Conservation (phyloP, 2,888 invertebrate genomes). For the Drosophila pullipes region DNA sequence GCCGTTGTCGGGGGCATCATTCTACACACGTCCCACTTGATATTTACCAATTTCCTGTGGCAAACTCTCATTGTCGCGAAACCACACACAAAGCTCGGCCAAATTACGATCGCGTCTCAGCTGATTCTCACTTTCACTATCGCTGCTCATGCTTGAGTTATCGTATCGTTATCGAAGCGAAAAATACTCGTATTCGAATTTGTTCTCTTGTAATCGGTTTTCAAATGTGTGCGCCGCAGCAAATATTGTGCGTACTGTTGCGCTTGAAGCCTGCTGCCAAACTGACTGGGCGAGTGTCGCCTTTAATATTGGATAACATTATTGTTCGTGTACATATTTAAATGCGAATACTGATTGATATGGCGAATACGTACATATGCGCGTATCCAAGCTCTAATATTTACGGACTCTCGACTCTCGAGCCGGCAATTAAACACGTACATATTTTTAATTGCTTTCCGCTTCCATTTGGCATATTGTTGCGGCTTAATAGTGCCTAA, state of each 20-base stretch:
- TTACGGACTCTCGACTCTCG: slow-evolving; percentile 9
- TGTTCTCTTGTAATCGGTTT: slow-evolving; percentile 17
- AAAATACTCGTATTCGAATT: slow-evolving; percentile 12
- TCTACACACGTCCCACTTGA: background rate
- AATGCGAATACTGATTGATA: slow-evolving; percentile 55
- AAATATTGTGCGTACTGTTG: slow-evolving; percentile 43
- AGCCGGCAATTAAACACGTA: slow-evolving; percentile 57
- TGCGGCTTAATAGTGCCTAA: slow-evolving; percentile 70
- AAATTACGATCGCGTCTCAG: slow-evolving; percentile 70
- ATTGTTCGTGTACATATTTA: slow-evolving; percentile 27
- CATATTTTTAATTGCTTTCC: slow-evolving; percentile 61
- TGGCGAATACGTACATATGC: slow-evolving; percentile 24
- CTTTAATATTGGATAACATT: slow-evolving; percentile 23
- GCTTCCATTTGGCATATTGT: slow-evolving; percentile 45
- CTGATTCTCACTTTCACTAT: slow-evolving; percentile 55
- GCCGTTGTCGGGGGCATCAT: background rate
- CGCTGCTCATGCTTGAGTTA: slow-evolving; percentile 48
- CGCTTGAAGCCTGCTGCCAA: slow-evolving; percentile 51
- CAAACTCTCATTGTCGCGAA: slow-evolving; percentile 69
- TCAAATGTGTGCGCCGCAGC: slow-evolving; percentile 34
- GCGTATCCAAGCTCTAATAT: slow-evolving; percentile 12
- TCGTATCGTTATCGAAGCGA: slow-evolving; percentile 44
- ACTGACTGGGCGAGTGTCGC: slow-evolving; percentile 46
- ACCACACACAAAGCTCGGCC: slow-evolving; percentile 73
- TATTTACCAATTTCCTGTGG: slow-evolving; percentile 79